Evolutionary conservation across 2,113 vertebrate species (phyloP).

Genomic region (Pteronura brasiliensis): DNA sequence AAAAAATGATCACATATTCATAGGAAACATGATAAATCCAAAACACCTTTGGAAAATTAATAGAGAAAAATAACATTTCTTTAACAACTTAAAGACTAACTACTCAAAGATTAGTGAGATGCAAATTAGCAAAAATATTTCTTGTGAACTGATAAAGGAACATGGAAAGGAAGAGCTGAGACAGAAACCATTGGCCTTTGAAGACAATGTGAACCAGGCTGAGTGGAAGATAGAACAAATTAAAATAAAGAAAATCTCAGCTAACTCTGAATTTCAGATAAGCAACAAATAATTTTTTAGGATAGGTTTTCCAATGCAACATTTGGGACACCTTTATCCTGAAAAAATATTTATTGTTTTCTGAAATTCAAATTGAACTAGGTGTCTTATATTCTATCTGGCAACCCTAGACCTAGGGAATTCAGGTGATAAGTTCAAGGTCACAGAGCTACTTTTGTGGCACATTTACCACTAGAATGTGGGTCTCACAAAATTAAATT

Average conservation of each 20-base stretch:
- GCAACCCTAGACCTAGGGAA: neutral
- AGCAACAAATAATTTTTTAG: neutral
- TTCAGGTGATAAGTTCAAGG: neutral
- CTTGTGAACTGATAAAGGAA: neutral
- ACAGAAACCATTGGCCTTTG: neutral
- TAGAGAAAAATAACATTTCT: neutral
- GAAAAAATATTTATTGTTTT: neutral
- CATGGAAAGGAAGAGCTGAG: neutral
- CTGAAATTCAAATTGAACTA: neutral
- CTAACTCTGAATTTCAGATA: neutral
- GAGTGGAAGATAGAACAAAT: neutral
- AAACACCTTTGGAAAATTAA: conserved; percentile 18
- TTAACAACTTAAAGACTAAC: neutral
- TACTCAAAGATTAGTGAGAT: neutral
- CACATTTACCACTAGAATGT: neutral
- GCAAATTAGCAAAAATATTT: conserved; percentile 8
- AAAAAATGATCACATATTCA: neutral
- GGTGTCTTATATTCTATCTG: neutral
- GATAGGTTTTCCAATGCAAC: neutral
- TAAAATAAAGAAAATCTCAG: neutral
- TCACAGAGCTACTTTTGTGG: neutral
- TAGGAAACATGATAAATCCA: neutral
- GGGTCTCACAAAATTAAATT: neutral
- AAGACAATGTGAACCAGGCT: neutral
- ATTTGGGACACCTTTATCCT: neutral